Percentiles rank a stretch among this genome's conserved stretches.
These are phyloP conservation scores for Paradoxurus hermaphroditus DNA, from an alignment of 2,113 vertebrate genomes.

Conservation along the genomic window DNA sequence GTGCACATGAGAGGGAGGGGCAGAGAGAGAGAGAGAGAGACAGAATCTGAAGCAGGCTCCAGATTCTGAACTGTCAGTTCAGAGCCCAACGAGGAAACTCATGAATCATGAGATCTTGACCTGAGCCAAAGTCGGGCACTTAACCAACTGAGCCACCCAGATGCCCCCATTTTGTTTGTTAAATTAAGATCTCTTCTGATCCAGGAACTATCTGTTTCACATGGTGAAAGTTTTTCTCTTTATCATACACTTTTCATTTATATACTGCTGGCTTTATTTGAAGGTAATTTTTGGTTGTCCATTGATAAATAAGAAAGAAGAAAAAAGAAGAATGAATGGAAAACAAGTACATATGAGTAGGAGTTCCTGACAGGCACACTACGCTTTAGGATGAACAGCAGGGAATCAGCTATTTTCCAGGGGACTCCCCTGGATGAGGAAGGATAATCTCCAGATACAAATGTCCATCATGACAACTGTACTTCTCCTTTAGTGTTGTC, in stretches of 20 bases:
- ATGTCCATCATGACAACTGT: background rate
- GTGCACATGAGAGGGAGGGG: too few relatives aligned
- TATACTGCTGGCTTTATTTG: background rate
- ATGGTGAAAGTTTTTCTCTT: background rate
- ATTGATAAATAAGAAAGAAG: background rate
- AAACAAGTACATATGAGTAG: background rate
- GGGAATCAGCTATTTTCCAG: background rate
- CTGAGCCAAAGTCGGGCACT: too few relatives aligned
- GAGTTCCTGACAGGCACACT: background rate
- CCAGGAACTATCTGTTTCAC: background rate
- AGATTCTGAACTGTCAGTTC: too few relatives aligned
- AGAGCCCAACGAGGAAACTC: too few relatives aligned
- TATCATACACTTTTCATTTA: background rate
- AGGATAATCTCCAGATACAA: background rate
- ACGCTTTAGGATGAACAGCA: background rate
- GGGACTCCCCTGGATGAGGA: background rate
- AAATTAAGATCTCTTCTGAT: background rate
- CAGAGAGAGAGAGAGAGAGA: too few relatives aligned
- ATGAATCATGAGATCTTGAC: too few relatives aligned
- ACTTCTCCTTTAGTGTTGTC: background rate
- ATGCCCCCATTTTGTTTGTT: background rate
- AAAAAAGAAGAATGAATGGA: background rate
- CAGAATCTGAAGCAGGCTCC: too few relatives aligned
- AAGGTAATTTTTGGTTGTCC: background rate
- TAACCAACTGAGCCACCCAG: too few relatives aligned